Base-by-base conservation (phyloP, 1,140 invertebrate species). In the Nylanderia fulva region DNA sequence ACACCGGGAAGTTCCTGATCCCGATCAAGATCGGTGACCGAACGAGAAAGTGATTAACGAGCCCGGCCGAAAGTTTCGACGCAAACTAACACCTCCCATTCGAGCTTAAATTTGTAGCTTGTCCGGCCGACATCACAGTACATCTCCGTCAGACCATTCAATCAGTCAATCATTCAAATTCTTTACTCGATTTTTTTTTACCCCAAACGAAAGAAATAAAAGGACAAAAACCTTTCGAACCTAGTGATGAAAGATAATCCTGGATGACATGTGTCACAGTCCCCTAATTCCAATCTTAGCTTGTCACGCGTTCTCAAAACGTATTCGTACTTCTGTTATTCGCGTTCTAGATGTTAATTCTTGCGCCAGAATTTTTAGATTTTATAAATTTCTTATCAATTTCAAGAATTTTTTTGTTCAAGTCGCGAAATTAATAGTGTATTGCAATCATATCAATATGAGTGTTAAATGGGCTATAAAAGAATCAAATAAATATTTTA, bases 21-120 rank as follows among this genome's bases (percentile, higher is more conserved):
- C 58, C 85, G 85, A 77, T 74, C 58, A 84, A 77, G 72, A 86
- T 86, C 86, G 72, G 71, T 63, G 85, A 58, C 52, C 36, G 54
- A 82, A 61, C 66, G 77, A 68, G 66, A 71, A 36, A 60, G 52
- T 82, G 77, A 82, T n/a, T 82, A 82, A 82, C 39, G 77, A 82
- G 36, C 11, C 52, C 66, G 36, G 9, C 24, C 27, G 66, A 72
- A 69, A 82, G 77, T 82, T 82, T 72, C 56, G 54, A 82, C 66
- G 13, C 8, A 52, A 18, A 82, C 52, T 60, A 82, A 82, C 77
- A 71, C 36, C 77, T 72, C 64, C 27, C 66, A 72, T 82, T 42
- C 77, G 66, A 15, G 36, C 29, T 82, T 82, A 68, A 82, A 72
- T 82, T 58, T 60, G 77, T 72, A 71, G 56, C 39, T 52, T 42